Evolutionary conservation across 2,888 invertebrate species (phyloP).

Genomic region (Cataglyphis cursor): DNA sequence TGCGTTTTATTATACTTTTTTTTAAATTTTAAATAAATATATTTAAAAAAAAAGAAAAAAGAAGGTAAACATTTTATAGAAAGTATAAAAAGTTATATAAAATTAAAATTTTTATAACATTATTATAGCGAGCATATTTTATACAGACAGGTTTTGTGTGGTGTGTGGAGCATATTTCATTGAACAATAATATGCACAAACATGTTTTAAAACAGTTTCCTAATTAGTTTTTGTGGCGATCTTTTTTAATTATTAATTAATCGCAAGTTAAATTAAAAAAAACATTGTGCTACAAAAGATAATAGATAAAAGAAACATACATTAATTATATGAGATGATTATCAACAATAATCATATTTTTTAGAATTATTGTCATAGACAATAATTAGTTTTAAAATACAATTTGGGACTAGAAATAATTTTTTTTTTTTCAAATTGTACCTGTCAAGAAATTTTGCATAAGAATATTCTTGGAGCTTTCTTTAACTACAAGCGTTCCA

Average conservation of each 20-base stretch:
- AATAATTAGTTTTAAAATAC: background rate
- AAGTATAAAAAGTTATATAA: background rate
- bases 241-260: too few relatives aligned
- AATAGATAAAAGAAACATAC: background rate
- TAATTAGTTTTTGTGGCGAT: too few relatives aligned
- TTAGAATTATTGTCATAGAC: background rate
- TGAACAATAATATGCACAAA: background rate
- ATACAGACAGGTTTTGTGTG: background rate
- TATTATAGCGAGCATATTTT: background rate
- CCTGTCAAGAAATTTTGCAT: background rate
- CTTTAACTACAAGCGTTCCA: background rate
- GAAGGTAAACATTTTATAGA: background rate
- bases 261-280: too few relatives aligned
- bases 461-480: background rate
- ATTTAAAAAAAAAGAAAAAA: background rate
- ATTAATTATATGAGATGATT: background rate
- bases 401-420: background rate
- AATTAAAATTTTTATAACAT: slow-evolving; percentile 1
- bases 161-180: background rate
- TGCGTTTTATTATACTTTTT: background rate
- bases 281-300: too few relatives aligned
- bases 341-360: background rate
- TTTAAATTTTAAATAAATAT: background rate
- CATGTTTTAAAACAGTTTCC: too few relatives aligned
- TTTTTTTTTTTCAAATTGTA: background rate